Evolutionary conservation across 2,113 vertebrate genomes (phyloP), one percentile per base, ranked within the genome.

Genomic region (Poeciliopsis turrubarensis): DNA sequence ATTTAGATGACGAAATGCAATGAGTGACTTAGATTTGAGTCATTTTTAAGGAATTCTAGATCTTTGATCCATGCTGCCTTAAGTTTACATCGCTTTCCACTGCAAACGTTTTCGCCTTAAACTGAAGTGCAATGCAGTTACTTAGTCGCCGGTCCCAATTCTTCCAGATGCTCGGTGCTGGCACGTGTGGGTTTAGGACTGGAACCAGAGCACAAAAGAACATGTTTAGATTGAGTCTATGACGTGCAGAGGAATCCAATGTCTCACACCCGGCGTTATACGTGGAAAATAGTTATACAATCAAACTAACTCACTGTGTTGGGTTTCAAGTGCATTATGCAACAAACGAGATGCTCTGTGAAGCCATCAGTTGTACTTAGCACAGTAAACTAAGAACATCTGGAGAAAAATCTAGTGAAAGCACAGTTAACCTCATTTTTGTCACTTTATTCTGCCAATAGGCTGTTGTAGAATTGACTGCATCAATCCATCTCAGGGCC

Each of bases 81-180:
- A 98, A 75, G 94, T 96, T 96, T 94, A 95, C 94, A 95, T 93
- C 83, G 93, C 94, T 95, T 96, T 92, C 93, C 93, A 94, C 95
- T 94, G 95, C 96, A 94, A 96, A 96, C 92, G 82, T 83, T 93
- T 96, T 92, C 94, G 97, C 97, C 97, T 99, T 99, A 98, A 97
- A 90, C 77, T 70, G 8, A 93, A 95, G 90, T 85, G 89, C 94
- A 91, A 89, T 92, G 92, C 89, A 89, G 91, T 93, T n/a, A 87
- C 92, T 74, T 81, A 70, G 68, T 86, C 57, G 32, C 64, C 57
- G 11, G 47, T 72, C 72, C 81, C 32, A 22, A 76, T 67, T 83
- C 81, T 77, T 87, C 79, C 86, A 78, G 78, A 83, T 77, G 47
- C 72, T 72, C 67, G 84, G 88, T 87, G 80, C 82, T 83, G 85